Evolutionary conservation across 2,888 invertebrate genomes (phyloP), one percentile per base, ranked within the genome.

Genomic region (Ypsolopha sequella): DNA sequence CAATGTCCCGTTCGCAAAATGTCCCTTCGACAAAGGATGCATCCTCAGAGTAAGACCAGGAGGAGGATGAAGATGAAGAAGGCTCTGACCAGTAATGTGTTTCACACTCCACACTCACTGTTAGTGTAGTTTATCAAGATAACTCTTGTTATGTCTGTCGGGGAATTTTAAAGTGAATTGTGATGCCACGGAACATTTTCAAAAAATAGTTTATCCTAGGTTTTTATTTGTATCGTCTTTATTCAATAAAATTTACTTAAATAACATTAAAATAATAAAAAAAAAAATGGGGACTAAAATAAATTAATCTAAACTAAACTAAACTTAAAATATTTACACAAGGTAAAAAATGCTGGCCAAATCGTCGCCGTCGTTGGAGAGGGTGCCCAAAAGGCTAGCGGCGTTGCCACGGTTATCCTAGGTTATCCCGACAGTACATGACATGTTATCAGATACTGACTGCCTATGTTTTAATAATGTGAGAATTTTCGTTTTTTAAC

Each of bases 111-210:
- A 73, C 72, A 73, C 71, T 76, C 70, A 71, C 70, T 68, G 59
- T 66, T 81, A 84, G 84, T 76, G 77, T 80, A 81, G 81, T 78
- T 80, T 80, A 79, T 78, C 75, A 73, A 57, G 74, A 76, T 82
- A 78, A 80, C 79, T 75, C 76, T 64, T 56, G 55, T 59, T 66
- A 65, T 66, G 66, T 65, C 61, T 62, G 59, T 62, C 62, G 61
- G 62, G 53, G 53, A 59, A 58, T 38, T 51, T 36, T 50, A 38
- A 7, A n/a, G n/a, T n/a, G n/a, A n/a, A 7, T 51, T 33, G 33
- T 48, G 45, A 36, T 51, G 44, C 14, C 50, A 50, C 41, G 43
- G 35, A 41, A 47, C 34, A 38, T 34, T 11, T 47, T 39, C 13
- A 11, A 14, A 14, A 61, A 60, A 63, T 61, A 64, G 49, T 24